Base-by-base conservation (phyloP, 2,888 invertebrate genomes). In the Mystacides longicornis region DNA sequence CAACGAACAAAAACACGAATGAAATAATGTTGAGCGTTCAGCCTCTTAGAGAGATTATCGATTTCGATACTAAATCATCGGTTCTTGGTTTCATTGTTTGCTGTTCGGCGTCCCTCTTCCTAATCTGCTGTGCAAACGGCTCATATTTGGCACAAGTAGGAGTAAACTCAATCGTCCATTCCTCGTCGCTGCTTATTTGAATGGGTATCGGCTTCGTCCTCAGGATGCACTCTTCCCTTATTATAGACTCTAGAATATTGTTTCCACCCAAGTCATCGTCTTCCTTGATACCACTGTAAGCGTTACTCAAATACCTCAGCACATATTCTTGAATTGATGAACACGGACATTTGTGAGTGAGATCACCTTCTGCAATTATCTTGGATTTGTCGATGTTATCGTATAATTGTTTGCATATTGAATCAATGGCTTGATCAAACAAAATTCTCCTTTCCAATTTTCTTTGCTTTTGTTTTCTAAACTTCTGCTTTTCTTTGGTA, bases 141-240 rank as follows among this genome's bases (percentile, higher is more conserved):
- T 50, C 43, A 37, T 51, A 57, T 16, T 23, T 37, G 21, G 53
- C 22, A 53, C 67, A 65, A 14, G 77, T 76, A 19, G 77, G 74
- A 37, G 70, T 72, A 54, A 77, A 77, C 58, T 75, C 73, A 43
- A 77, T 69, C 9, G 68, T 66, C 77, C 77, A 77, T 57, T 74
- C 74, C 58, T 75, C 76, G 22, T 70, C 68, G 62, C 75, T 76
- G 1, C 48, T 49, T 3, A 33, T n/a, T 11, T 18, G 33, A 9
- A 51, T 31, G 19, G 46, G 22, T 20, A 43, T 51, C 9, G 45
- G 20, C 7, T 19, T 21, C 18, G 21, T 19, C 20, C 19, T 20
- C 9, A 20, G 33, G 11, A 21, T 20, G 14, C 14, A 23, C 11
- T 31, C 20, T n/a, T 46, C 23, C 9, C 21, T 19, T 11, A 51